Conservation (phyloP, 1,140 invertebrate species). For the Araneus ventricosus region DNA sequence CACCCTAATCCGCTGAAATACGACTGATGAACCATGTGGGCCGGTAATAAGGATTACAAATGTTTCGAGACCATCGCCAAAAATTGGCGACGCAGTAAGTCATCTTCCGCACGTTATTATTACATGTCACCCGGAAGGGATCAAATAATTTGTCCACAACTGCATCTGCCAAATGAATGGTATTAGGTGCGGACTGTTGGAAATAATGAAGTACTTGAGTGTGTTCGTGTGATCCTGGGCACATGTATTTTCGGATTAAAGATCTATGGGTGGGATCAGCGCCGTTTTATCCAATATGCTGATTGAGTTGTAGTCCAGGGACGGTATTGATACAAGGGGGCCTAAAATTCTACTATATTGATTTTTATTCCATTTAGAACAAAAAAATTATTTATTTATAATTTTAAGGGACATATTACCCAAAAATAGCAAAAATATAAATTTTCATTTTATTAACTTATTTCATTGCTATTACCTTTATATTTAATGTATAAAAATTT, state of each 20-base stretch:
- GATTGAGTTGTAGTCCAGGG: too few relatives aligned
- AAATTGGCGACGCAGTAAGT: background rate
- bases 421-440: too few relatives aligned
- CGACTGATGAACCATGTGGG: background rate
- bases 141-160: background rate
- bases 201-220: background rate
- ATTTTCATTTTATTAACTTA: too few relatives aligned
- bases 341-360: too few relatives aligned
- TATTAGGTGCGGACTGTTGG: background rate
- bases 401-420: too few relatives aligned
- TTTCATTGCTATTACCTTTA: too few relatives aligned
- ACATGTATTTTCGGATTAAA: background rate
- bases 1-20: background rate
- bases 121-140: slow-evolving; percentile 7
- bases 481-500: too few relatives aligned
- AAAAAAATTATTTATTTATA: too few relatives aligned
- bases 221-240: background rate
- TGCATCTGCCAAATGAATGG: background rate
- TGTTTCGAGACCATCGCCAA: background rate
- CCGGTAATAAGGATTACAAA: slow-evolving; percentile 13
- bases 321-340: too few relatives aligned
- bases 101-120: background rate
- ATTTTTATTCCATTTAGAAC: too few relatives aligned
- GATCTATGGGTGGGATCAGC: too few relatives aligned
- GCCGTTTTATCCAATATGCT: too few relatives aligned